Evolutionary conservation across 2,888 invertebrate genomes (phyloP), one percentile per base, ranked within the genome.

Genomic region (Cryptocephalus moraei): DNA sequence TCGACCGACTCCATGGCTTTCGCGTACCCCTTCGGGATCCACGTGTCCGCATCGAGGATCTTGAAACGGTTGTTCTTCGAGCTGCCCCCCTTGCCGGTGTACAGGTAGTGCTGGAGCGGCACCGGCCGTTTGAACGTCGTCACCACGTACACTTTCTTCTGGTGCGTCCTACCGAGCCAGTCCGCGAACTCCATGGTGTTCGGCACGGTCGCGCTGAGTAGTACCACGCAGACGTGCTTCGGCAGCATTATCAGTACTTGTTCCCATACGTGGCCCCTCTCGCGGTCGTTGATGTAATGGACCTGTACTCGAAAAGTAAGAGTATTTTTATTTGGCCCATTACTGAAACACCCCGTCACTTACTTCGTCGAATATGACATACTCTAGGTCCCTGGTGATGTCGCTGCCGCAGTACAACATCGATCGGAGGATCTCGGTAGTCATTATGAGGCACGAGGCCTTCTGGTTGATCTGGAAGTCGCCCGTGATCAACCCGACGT

Each of bases 221-320:
- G 86, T 32, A 99, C 93, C 51, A 99, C 93, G 59, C 86, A 91
- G 8, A 99, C 94, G 67, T 93, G 92, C 8, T 86, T 81, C 0
- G 99, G 97, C 45, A 99, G 72, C 66, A 99, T 79, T 59, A 99
- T 99, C 4, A 99, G 75, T 4, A 69, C 94, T 72, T 99, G 97
- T 71, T 99, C 99, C 99, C 99, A 99, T 0, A 99, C 99, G 64
- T 97, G 94, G 9, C 99, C 99, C 53, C 99, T 76, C 82, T 70
- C 69, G 50, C 65, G 63, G 49, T 99, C 93, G 69, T 97, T 99
- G 54, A 99, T 92, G 65, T 99, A 99, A 69, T 99, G 99, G 8
- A 97, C 62, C 59, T 60, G 39, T 6, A 36, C 2, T 36, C 6
- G 22, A 22, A 22, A 22, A 22, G 2, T 22, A 22, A 22, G 22